Percentiles rank a stretch among this genome's conserved stretches.
Evolutionary conservation across 2,113 vertebrate species (phyloP).

Genomic region (Pollimyrus isidori): DNA sequence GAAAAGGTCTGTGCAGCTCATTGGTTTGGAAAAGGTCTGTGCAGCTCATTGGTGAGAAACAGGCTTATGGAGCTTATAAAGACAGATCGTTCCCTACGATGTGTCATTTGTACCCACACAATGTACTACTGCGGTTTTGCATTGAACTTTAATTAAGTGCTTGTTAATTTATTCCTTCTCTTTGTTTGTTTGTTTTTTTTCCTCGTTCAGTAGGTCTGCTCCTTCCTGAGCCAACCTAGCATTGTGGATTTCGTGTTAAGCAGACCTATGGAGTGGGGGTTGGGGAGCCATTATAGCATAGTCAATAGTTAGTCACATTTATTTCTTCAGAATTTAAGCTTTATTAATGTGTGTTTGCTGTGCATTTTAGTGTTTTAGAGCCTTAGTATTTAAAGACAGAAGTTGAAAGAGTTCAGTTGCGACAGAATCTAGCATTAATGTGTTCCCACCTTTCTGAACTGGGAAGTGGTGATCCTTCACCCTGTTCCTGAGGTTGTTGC

Average conservation of each 20-base stretch:
- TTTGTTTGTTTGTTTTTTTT: not conserved
- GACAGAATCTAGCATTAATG: not conserved
- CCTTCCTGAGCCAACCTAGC: not conserved
- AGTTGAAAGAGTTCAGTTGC: not conserved
- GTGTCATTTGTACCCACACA: not conserved
- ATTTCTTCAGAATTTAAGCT: not conserved
- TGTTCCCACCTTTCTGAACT: not conserved
- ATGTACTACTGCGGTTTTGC: not conserved
- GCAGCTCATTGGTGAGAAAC: not conserved
- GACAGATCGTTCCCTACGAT: not conserved
- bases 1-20: not conserved
- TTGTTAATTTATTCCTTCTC: not conserved
- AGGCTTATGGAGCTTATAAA: not conserved
- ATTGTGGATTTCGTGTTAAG: not conserved
- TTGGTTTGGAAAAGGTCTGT: not conserved
- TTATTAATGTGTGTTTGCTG: not conserved
- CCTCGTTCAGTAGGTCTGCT: not conserved
- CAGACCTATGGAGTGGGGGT: not conserved
- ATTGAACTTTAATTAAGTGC: slow-evolving; percentile 14
- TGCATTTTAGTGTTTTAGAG: not conserved
- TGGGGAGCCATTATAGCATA: too few relatives aligned
- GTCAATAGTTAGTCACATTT: too few relatives aligned
- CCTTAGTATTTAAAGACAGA: not conserved
- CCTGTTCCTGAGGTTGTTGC: not conserved
- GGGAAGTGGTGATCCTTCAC: not conserved